Percentiles rank a stretch among this genome's conserved stretches.
phyloP scores from a whole-genome alignment of 2,797 vertebrate species.

The Xenentodon cancila region DNA sequence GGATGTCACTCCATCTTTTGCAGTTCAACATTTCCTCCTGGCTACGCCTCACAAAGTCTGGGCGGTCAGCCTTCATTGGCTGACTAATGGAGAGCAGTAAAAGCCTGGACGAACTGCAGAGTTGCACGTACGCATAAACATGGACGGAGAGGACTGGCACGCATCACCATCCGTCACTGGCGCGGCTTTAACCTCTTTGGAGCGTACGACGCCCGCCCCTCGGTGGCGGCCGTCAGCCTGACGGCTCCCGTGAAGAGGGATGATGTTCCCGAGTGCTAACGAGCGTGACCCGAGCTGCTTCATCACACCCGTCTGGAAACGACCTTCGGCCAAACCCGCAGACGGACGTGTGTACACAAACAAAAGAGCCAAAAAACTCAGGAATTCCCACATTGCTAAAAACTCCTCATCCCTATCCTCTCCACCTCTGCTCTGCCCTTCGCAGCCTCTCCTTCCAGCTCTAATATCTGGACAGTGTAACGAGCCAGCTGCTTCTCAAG shows the following conservation, averaged over 20 bases:
- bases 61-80: constrained; percentile 72
- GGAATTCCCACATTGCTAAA: constrained; percentile 5
- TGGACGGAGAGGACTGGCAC: constrained; percentile 23
- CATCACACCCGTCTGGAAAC: constrained; percentile 52
- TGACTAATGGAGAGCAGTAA: constrained; percentile 73
- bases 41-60: constrained; percentile 51
- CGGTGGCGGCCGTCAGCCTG: constrained; percentile 59
- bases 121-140: constrained; percentile 23
- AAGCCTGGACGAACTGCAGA: constrained; percentile 34
- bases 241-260: constrained; percentile 69
- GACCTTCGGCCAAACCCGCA: constrained; percentile 64
- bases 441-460: constrained; percentile 18
- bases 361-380: constrained; percentile 35
- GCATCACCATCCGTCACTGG: constrained; percentile 68
- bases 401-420: constrained; percentile 14
- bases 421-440: constrained; percentile 30
- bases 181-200: constrained; percentile 57
- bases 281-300: constrained; percentile 44
- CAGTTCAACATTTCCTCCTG: constrained; percentile 48
- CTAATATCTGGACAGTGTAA: constrained; percentile 50
- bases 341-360: constrained; percentile 12
- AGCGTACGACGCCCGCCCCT: constrained; percentile 37
- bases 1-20: constrained; percentile 54
- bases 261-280: constrained; percentile 62
- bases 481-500: constrained; percentile 51